Base-by-base conservation (phyloP, 2,888 invertebrate species). In the Galerucella pusilla region DNA sequence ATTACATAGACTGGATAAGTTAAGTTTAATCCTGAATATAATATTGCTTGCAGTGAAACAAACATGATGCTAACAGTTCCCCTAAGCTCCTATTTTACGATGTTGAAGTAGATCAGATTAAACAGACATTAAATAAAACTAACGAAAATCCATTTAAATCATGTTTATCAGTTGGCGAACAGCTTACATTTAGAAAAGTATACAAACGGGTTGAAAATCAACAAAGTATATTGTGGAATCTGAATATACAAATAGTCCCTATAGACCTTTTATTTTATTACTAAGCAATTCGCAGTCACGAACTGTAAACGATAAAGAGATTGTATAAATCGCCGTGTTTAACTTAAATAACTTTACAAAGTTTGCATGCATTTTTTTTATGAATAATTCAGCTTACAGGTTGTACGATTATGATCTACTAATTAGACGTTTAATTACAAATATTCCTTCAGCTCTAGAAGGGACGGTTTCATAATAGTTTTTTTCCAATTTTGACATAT, bases 41-140 rank as follows among this genome's bases (percentile, higher is more conserved):
- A 42, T 42, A 42, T 7, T 42, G 54, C 65, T 71, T 25, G 45
- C 45, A 46, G 54, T 42, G 25, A 42, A 65, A 57, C 71, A 20
- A 71, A 71, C 59, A 57, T 20, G n/a, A 25, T 71, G 57, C 65
- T 65, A 57, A 54, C 65, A 35, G 65, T 57, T 57, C 57, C 63
- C 16, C 14, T 63, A 63, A n/a, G n/a, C n/a, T 35, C 9, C 14
- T 63, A n/a, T 57, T 57, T 57, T 16, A 42, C 42, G 42, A 14
- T 42, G 63, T 35, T n/a, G 2, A 42, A 35, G 7, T 10, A 42
- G 35, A 42, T 63, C 63, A 42, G 63, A 42, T n/a, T 63, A 42
- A 3, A 35, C 12, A n/a, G 3, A 63, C n/a, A 63, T 63, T 63
- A 42, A 63, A 42, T 35, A 20, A 60, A 60, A 63, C 42, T 35